Percentiles rank a stretch among this genome's conserved stretches.
Evolutionary conservation across 2,113 vertebrate genomes (phyloP).

Genomic region (Oryzias woworae): DNA sequence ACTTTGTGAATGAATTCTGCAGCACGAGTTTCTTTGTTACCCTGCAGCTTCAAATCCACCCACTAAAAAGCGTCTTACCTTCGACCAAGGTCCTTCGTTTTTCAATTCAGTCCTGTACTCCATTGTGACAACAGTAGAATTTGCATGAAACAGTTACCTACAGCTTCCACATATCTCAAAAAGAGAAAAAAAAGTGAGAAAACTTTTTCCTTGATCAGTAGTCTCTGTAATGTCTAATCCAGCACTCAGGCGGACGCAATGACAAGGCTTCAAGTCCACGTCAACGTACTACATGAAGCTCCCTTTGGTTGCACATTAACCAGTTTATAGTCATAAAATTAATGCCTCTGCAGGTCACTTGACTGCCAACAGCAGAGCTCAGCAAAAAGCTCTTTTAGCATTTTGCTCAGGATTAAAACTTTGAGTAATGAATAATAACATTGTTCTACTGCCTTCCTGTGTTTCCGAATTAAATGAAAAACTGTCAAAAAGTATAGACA

Average conservation of each 20-base stretch:
- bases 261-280: constrained; percentile 57
- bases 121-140: constrained; percentile 28
- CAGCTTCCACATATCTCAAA: constrained; percentile 21
- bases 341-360: constrained; percentile 21
- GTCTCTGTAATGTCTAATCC: constrained; percentile 58
- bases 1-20: constrained; percentile 13
- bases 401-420: background rate
- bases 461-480: background rate
- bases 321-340: constrained; percentile 23
- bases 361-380: background rate
- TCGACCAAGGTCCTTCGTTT: constrained; percentile 17
- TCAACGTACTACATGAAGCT: constrained; percentile 55
- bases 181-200: constrained; percentile 1
- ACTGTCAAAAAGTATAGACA: too few relatives aligned
- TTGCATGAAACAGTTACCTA: background rate
- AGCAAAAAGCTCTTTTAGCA: background rate
- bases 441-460: background rate
- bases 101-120: constrained; percentile 23
- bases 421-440: background rate
- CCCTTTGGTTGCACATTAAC: constrained; percentile 70
- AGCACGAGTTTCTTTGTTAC: background rate
- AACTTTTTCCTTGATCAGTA: constrained; percentile 21
- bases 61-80: constrained; percentile 55
- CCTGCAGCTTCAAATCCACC: background rate
- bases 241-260: constrained; percentile 38